Conservation (phyloP, 2,113 vertebrate species). For the Charadrius vociferus region DNA sequence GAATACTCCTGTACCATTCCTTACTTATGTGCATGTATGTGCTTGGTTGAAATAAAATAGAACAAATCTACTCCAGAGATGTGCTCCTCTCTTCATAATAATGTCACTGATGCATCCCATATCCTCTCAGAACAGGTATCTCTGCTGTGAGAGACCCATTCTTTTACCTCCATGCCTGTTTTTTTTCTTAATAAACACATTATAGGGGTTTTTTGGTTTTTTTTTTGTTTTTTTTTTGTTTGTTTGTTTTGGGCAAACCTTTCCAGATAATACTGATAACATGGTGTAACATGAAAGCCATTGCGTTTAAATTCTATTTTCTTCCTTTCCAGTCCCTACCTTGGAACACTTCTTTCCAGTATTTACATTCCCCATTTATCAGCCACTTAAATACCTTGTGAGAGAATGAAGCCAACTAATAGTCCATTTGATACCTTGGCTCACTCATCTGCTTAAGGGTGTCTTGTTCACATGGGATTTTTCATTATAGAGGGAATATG, state of each 20-base stretch:
- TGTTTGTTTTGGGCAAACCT: not conserved
- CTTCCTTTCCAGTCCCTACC: not conserved
- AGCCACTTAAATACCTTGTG: slow-evolving; percentile 49
- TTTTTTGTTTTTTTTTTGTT: not conserved
- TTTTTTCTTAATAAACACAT: not conserved
- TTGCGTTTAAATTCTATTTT: not conserved
- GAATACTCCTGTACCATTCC: not conserved
- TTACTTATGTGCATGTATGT: not conserved
- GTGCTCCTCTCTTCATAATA: not conserved
- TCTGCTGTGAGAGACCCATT: not conserved
- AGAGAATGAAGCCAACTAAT: not conserved
- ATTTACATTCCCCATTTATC: slow-evolving; percentile 23
- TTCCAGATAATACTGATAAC: not conserved
- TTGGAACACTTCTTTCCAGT: not conserved
- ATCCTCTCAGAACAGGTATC: not conserved
- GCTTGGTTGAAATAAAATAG: not conserved
- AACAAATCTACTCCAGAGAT: not conserved
- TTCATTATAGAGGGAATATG: not conserved
- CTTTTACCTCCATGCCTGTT: not conserved
- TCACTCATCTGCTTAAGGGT: not conserved
- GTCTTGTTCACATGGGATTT: not conserved
- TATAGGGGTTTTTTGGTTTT: not conserved
- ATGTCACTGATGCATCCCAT: not conserved
- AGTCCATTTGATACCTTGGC: not conserved
- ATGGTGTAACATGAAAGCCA: not conserved